A percentile compares a stretch with the other conserved stretches of the same genome.
Conservation (phyloP, 2,113 vertebrate species). For the Plecturocebus donacophilus region DNA sequence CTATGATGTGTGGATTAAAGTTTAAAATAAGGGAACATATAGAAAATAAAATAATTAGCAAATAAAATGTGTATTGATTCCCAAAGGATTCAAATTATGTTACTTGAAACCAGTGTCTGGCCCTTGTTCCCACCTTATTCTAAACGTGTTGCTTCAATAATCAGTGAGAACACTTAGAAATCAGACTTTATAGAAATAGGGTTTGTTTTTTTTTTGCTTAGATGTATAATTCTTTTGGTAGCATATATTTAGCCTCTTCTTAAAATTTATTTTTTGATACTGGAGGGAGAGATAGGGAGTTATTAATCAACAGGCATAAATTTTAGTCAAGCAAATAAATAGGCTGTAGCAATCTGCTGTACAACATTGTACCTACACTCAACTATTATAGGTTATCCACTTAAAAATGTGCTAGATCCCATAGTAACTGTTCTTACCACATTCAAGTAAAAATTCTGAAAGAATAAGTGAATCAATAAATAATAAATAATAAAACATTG, state of each 20-base stretch:
- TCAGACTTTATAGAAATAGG: neutral
- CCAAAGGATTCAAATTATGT: neutral
- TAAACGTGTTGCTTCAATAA: neutral
- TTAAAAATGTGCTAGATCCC: neutral
- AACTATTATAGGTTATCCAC: neutral
- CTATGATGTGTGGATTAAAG: neutral
- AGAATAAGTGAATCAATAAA: neutral
- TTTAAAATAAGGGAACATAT: neutral
- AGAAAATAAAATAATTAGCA: neutral
- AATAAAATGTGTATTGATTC: neutral
- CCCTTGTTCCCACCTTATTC: accelerated
- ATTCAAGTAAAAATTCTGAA: neutral
- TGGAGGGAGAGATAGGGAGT: neutral
- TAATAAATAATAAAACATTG: neutral
- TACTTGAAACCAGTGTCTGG: neutral
- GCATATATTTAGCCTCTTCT: neutral
- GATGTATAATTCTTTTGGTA: neutral
- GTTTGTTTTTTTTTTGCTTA: neutral
- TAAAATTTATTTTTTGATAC: neutral
- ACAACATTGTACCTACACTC: neutral
- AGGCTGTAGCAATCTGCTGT: neutral
- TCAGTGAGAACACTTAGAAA: neutral
- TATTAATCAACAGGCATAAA: neutral
- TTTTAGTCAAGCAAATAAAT: neutral
- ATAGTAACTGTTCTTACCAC: neutral